Percentiles rank a stretch among this genome's conserved stretches.
These are phyloP conservation scores for Archilochus colubris DNA, from an alignment of 2,113 vertebrate genomes.

Conservation along the genomic window DNA sequence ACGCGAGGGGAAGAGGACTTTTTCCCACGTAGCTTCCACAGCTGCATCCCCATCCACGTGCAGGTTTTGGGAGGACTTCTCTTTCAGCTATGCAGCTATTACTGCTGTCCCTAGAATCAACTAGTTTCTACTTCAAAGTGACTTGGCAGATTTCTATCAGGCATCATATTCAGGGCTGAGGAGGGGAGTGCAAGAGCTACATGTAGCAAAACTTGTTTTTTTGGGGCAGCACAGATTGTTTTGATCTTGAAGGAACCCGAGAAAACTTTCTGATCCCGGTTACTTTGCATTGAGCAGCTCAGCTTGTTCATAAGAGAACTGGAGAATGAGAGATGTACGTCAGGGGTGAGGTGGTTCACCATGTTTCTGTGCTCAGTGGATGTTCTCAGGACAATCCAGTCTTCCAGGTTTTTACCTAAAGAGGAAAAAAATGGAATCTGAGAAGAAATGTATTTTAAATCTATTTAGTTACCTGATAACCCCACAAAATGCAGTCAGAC, in stretches of 20 bases:
- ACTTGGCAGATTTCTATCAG: conserved; percentile 39
- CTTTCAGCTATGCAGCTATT: not conserved
- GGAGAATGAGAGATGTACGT: not conserved
- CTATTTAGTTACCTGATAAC: not conserved
- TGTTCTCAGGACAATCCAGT: not conserved
- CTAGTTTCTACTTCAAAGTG: conserved; percentile 16
- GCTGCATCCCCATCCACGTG: not conserved
- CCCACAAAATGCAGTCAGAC: not conserved
- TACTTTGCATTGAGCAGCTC: conserved; percentile 12
- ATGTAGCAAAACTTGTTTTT: not conserved
- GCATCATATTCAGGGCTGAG: not conserved
- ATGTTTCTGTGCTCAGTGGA: not conserved
- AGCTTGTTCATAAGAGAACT: not conserved
- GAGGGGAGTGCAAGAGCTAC: not conserved
- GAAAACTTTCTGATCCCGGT: not conserved
- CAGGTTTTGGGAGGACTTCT: not conserved
- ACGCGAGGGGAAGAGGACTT: not conserved
- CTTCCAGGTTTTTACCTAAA: not conserved
- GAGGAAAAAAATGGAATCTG: not conserved
- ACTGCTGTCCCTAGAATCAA: not conserved
- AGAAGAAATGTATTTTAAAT: not conserved
- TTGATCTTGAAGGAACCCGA: not conserved
- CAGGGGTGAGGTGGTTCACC: not conserved
- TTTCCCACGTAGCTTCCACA: not conserved
- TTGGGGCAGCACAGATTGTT: not conserved